Evolutionary conservation across 1,140 invertebrate species (phyloP).

Genomic region (Sweltsa coloradensis): DNA sequence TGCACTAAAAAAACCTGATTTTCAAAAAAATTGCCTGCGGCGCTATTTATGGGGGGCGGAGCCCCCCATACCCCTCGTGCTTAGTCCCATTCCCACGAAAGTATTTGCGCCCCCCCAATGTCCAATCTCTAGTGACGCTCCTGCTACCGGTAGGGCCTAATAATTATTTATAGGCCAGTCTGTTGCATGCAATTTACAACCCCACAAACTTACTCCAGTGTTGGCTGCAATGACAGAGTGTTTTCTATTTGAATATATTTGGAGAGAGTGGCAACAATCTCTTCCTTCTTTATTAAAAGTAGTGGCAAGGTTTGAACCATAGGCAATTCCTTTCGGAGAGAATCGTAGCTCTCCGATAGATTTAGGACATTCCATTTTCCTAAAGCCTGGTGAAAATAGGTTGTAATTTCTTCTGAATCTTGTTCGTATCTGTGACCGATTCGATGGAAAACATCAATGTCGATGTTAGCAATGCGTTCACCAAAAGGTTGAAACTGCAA

Average conservation of each 20-base stretch:
- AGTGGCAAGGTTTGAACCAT: slow-evolving; percentile 66
- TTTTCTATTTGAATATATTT: slow-evolving; percentile 58
- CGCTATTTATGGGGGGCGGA: too few relatives aligned
- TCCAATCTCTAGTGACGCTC: too few relatives aligned
- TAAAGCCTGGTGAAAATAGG: slow-evolving; percentile 67
- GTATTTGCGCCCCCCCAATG: too few relatives aligned
- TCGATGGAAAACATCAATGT: slow-evolving; percentile 67
- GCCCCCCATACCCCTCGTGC: too few relatives aligned
- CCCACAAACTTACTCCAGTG: slow-evolving; percentile 65
- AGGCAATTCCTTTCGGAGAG: slow-evolving; percentile 55
- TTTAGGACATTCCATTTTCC: slow-evolving; percentile 80
- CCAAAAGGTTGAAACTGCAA: slow-evolving; percentile 77
- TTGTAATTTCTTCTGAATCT: slow-evolving; percentile 49
- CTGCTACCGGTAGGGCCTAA: too few relatives aligned
- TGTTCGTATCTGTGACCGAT: slow-evolving; percentile 56
- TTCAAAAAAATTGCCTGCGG: too few relatives aligned
- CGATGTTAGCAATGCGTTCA: slow-evolving; percentile 68
- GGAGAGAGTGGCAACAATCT: slow-evolving; percentile 54
- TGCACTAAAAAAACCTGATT: too few relatives aligned
- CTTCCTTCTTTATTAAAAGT: slow-evolving; percentile 62
- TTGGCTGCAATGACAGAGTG: slow-evolving; percentile 57
- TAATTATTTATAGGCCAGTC: too few relatives aligned
- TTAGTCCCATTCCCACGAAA: too few relatives aligned
- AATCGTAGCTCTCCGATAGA: slow-evolving; percentile 64
- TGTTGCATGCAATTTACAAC: too few relatives aligned